Percentiles rank a stretch among this genome's conserved stretches.
These are phyloP conservation scores for Cyclophora albipunctata DNA, from an alignment of 2,888 invertebrate species.

Conservation along the genomic window DNA sequence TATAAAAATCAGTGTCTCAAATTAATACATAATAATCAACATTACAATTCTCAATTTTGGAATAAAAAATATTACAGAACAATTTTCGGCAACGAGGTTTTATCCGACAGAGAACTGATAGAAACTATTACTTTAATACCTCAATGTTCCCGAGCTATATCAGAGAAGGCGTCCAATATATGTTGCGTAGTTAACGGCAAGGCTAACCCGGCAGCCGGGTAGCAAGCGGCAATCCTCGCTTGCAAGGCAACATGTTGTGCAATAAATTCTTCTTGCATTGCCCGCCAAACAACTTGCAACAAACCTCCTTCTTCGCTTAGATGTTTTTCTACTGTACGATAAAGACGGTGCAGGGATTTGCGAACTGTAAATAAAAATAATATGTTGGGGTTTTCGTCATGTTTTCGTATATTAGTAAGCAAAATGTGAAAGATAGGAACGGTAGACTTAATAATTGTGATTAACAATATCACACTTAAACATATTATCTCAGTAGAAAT, in stretches of 20 bases:
- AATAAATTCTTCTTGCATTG: constrained; percentile 99
- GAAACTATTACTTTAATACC: neutral
- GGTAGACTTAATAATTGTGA: no score
- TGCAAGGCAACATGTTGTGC: constrained; percentile 92
- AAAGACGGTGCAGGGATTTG: constrained; percentile 92
- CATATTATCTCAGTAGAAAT: no score
- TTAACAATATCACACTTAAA: no score
- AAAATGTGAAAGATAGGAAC: no score
- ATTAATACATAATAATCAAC: neutral
- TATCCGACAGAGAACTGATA: no score
- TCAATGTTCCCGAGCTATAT: constrained; percentile 96
- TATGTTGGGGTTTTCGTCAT: no score
- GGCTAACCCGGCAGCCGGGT: constrained; percentile 94
- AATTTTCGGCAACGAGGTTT: no score
- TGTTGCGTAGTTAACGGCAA: constrained; percentile 97
- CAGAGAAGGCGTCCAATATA: constrained; percentile 97
- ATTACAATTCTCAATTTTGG: neutral
- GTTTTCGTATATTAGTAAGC: no score
- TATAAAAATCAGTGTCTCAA: neutral
- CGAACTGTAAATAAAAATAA: constrained; percentile 80
- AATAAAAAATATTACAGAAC: neutral
- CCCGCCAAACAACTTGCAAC: constrained; percentile 98
- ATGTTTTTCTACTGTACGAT: constrained; percentile 98
- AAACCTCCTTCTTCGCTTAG: constrained; percentile 95
- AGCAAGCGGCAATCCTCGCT: constrained; percentile 94